phyloP scores from a whole-genome alignment of 2,797 vertebrate species.

The Urophycis tenuis region DNA sequence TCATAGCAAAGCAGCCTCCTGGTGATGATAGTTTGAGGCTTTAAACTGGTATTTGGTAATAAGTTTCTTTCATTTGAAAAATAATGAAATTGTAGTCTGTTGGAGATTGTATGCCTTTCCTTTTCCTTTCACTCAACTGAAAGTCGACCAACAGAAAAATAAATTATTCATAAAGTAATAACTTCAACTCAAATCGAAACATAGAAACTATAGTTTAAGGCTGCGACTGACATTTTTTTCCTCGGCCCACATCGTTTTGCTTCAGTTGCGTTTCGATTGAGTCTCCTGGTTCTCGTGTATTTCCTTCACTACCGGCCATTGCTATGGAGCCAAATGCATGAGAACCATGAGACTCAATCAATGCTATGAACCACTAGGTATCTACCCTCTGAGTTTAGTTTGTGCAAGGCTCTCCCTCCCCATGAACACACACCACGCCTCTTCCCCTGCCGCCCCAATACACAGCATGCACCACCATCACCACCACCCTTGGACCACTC shows the following conservation, averaged over 20 bases:
- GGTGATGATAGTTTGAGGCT: too few relatives aligned
- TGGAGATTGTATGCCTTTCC: neutral
- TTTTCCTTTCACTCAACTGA: neutral
- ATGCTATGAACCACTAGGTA: too few relatives aligned
- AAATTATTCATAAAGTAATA: neutral
- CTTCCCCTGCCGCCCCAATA: too few relatives aligned
- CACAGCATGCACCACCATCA: too few relatives aligned
- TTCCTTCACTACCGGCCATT: neutral
- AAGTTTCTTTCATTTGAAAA: neutral
- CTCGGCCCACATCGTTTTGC: neutral
- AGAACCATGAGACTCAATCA: neutral
- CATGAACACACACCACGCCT: neutral
- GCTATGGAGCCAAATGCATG: neutral
- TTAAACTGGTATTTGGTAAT: too few relatives aligned
- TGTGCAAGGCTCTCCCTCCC: too few relatives aligned
- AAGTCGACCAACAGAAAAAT: neutral
- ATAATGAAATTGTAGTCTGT: neutral
- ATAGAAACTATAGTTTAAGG: too few relatives aligned
- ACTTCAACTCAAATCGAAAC: too few relatives aligned
- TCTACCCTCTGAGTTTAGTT: too few relatives aligned
- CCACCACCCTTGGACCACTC: neutral
- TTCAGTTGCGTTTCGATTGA: neutral
- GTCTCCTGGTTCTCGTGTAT: neutral
- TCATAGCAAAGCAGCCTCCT: neutral
- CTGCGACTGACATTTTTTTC: too few relatives aligned